phyloP scores from a whole-genome alignment of 1,140 invertebrate genomes.

The Cotesia typhae region DNA sequence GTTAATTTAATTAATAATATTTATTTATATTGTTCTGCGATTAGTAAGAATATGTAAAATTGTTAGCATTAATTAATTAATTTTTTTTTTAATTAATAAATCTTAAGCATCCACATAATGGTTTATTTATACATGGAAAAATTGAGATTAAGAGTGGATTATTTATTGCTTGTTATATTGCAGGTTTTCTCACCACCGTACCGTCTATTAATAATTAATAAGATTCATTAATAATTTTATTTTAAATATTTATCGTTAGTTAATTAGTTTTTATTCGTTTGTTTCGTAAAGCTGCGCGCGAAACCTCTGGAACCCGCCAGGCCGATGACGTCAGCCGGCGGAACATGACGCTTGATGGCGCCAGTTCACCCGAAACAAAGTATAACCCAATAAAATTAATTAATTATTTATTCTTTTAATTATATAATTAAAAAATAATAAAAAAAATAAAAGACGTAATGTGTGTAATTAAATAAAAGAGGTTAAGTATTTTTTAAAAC shows the following conservation, averaged over 20 bases:
- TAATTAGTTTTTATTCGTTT: neutral
- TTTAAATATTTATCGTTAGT: slow-evolving; percentile 18
- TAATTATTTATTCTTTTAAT: too few relatives aligned
- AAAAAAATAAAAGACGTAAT: too few relatives aligned
- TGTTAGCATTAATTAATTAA: slow-evolving; percentile 52
- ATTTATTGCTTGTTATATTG: slow-evolving; percentile 67
- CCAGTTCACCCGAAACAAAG: too few relatives aligned
- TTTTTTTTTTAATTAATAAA: slow-evolving; percentile 55
- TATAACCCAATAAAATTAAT: too few relatives aligned
- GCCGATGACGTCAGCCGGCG: too few relatives aligned
- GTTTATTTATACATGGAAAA: slow-evolving; percentile 60
- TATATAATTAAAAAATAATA: too few relatives aligned
- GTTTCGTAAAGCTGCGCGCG: too few relatives aligned
- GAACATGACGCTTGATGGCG: too few relatives aligned
- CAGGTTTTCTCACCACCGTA: slow-evolving; percentile 59
- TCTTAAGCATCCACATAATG: slow-evolving; percentile 63
- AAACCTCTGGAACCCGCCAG: too few relatives aligned
- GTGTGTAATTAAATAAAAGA: too few relatives aligned
- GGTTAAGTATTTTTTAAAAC: too few relatives aligned
- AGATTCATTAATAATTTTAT: neutral
- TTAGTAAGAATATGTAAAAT: slow-evolving; percentile 69
- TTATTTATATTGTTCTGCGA: slow-evolving; percentile 51
- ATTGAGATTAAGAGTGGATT: slow-evolving; percentile 58
- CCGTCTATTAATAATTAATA: slow-evolving; percentile 45
- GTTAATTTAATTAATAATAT: too few relatives aligned